Percentiles rank a stretch among this genome's conserved stretches.
Evolutionary conservation across 2,888 invertebrate genomes (phyloP).

Genomic region (Julus scanicus): DNA sequence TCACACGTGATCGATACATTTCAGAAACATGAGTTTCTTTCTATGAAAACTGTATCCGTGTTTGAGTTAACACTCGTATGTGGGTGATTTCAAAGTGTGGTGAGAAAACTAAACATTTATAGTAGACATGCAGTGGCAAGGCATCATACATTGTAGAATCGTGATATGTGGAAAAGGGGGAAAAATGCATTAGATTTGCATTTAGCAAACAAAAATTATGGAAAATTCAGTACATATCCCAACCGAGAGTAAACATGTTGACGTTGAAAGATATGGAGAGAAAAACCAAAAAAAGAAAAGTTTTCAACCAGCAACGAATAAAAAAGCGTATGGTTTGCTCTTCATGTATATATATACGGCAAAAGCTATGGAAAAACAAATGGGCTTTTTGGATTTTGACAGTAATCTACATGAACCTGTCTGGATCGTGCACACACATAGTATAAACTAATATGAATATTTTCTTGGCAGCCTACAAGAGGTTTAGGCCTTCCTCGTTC

Average conservation of each 20-base stretch:
- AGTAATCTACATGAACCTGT: slow-evolving; percentile 26
- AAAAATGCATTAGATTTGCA: slow-evolving; percentile 22
- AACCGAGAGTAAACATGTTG: slow-evolving; percentile 26
- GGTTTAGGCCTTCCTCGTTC: slow-evolving; percentile 1
- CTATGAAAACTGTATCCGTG: not conserved
- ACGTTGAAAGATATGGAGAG: slow-evolving; percentile 15
- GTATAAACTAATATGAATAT: slow-evolving; percentile 33
- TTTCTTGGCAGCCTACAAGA: slow-evolving; percentile 17
- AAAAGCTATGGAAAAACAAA: slow-evolving; percentile 22
- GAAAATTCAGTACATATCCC: slow-evolving; percentile 33
- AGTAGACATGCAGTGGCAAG: not conserved
- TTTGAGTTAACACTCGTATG: not conserved
- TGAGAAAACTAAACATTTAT: not conserved
- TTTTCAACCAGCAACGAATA: not conserved
- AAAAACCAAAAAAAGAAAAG: not conserved
- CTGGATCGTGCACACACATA: slow-evolving; percentile 25
- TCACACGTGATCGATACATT: not conserved
- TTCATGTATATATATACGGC: not conserved
- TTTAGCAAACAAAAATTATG: slow-evolving; percentile 33
- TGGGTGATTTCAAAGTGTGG: not conserved
- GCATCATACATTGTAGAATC: not conserved
- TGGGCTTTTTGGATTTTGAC: slow-evolving; percentile 33
- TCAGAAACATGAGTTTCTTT: not conserved
- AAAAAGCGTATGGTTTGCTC: not conserved
- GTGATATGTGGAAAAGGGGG: not conserved